phyloP scores from a whole-genome alignment of 2,113 vertebrate species.

The Cyphomyrus discorhynchus region DNA sequence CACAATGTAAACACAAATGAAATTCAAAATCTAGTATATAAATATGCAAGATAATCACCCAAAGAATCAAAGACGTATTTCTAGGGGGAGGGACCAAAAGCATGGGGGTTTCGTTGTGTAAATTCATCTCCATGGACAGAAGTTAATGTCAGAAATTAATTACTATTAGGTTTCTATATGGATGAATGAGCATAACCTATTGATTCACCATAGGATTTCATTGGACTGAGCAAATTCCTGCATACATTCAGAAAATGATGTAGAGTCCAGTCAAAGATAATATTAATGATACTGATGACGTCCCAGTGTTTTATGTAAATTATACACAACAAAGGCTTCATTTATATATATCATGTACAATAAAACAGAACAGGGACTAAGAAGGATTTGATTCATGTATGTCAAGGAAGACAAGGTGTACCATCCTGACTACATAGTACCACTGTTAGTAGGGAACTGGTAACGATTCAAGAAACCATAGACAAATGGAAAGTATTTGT shows the following conservation, averaged over 20 bases:
- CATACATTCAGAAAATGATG: neutral
- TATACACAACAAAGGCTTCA: neutral
- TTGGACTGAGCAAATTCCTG: neutral
- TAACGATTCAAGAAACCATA: neutral
- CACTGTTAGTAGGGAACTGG: neutral
- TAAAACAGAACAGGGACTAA: neutral
- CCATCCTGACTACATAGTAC: neutral
- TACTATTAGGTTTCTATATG: neutral
- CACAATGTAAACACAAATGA: neutral
- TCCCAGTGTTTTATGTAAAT: neutral
- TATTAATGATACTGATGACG: neutral
- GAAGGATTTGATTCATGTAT: neutral
- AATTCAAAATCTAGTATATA: neutral
- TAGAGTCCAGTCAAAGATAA: neutral
- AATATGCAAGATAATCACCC: neutral
- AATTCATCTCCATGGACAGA: neutral
- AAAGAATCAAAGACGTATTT: neutral
- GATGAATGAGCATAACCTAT: neutral
- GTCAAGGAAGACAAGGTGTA: neutral
- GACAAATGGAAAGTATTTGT: neutral
- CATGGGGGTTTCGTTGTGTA: neutral
- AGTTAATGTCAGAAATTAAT: neutral
- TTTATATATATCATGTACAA: neutral
- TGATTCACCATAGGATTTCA: neutral
- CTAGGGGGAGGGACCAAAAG: neutral